phyloP scores from a whole-genome alignment of 1,140 invertebrate genomes.

The Drosophila paulistorum region DNA sequence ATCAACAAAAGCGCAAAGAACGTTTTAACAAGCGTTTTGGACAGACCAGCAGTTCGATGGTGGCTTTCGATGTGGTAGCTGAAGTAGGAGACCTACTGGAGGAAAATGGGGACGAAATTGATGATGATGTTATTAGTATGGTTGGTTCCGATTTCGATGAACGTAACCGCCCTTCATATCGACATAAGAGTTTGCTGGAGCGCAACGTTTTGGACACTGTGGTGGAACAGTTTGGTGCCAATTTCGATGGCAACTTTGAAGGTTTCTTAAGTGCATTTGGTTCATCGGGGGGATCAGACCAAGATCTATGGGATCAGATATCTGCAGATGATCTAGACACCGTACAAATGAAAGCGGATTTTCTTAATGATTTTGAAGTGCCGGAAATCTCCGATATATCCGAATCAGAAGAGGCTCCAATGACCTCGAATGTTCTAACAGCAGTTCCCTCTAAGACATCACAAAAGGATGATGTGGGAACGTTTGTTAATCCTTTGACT shows the following conservation, averaged over 20 bases:
- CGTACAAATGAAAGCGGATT: conserved; percentile 31
- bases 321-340: conserved; percentile 5
- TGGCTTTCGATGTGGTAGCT: too few relatives aligned
- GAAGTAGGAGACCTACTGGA: too few relatives aligned
- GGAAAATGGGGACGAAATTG: too few relatives aligned
- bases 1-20: background rate
- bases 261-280: too few relatives aligned
- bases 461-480: background rate
- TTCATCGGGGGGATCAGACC: background rate
- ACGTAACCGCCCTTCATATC: too few relatives aligned
- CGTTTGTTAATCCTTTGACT: conserved; percentile 34
- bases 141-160: too few relatives aligned
- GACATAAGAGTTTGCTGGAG: too few relatives aligned
- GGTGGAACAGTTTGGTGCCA: background rate
- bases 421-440: too few relatives aligned
- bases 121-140: too few relatives aligned
- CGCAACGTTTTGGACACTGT: background rate
- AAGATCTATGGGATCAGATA: background rate
- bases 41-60: too few relatives aligned
- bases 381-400: conserved; percentile 55
- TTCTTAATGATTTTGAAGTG: conserved; percentile 38
- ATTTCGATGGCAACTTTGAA: background rate
- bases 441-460: background rate
- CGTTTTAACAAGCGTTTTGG: background rate
- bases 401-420: conserved; percentile 29